Conservation (phyloP, 2,113 vertebrate genomes). For the Eptesicus fuscus region DNA sequence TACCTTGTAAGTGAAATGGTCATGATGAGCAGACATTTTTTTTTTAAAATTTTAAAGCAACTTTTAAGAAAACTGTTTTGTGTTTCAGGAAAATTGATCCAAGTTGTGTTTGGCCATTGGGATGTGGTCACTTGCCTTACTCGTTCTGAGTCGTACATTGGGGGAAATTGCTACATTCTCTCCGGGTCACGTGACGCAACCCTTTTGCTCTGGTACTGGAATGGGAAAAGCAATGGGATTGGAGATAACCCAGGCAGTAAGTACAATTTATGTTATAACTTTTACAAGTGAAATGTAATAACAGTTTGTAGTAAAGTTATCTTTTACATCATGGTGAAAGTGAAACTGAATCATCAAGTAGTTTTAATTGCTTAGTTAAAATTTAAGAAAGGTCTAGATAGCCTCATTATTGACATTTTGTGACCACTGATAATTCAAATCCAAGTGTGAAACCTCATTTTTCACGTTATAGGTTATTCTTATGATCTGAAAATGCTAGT, state of each 20-base stretch:
- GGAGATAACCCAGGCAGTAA: conserved; percentile 93
- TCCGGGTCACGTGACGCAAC: conserved; percentile 98
- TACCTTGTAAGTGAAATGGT: not conserved
- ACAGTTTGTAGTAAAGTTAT: not conserved
- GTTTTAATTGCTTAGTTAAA: conserved; percentile 28
- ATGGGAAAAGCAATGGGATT: conserved; percentile 92
- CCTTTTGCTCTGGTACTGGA: conserved; percentile 98
- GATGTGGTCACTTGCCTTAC: conserved; percentile 96
- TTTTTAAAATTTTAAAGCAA: not conserved
- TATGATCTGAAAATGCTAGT: not conserved
- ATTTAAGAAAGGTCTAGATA: not conserved
- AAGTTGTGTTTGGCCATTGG: conserved; percentile 97
- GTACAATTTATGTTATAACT: not conserved
- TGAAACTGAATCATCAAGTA: conserved; percentile 7
- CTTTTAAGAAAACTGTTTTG: conserved; percentile 36
- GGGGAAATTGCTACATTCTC: conserved; percentile 97
- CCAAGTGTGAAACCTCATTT: not conserved
- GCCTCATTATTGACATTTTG: conserved; percentile 2
- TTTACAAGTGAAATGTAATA: not conserved
- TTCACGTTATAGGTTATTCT: not conserved
- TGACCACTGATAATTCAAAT: conserved; percentile 8
- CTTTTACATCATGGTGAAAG: not conserved
- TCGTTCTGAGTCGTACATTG: conserved; percentile 96
- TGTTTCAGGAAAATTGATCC: conserved; percentile 94
- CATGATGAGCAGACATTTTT: not conserved